phyloP scores from a whole-genome alignment of 1,140 invertebrate genomes.

The Cryptotermes secundus region DNA sequence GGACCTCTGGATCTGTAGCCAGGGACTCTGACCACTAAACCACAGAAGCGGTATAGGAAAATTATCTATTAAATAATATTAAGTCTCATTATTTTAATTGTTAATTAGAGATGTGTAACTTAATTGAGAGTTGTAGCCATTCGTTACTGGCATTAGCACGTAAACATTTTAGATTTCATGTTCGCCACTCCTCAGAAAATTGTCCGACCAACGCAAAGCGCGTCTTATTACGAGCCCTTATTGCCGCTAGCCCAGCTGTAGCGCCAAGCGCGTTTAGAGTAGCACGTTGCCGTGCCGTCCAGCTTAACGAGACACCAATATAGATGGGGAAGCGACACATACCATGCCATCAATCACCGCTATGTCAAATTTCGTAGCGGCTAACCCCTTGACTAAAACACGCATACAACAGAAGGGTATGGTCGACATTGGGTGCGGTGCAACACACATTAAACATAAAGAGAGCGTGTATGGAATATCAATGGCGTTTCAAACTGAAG shows the following conservation, averaged over 20 bases:
- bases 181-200: no score
- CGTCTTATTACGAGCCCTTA: background rate
- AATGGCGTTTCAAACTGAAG: background rate
- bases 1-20: no score
- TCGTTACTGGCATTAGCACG: no score
- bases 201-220: background rate
- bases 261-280: background rate
- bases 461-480: background rate
- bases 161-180: no score
- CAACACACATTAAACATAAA: background rate
- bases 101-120: no score
- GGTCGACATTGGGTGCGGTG: background rate
- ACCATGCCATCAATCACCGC: background rate
- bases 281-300: background rate
- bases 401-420: background rate
- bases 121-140: no score
- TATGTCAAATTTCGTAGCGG: background rate
- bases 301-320: slow-evolving; percentile 12
- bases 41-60: no score
- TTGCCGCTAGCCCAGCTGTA: background rate
- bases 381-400: slow-evolving; percentile 19
- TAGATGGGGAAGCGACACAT: background rate
- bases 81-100: no score
- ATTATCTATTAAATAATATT: no score
- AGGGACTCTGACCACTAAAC: no score